Base-by-base conservation (phyloP, 2,888 invertebrate species). In the Stenichneumon culpator region DNA sequence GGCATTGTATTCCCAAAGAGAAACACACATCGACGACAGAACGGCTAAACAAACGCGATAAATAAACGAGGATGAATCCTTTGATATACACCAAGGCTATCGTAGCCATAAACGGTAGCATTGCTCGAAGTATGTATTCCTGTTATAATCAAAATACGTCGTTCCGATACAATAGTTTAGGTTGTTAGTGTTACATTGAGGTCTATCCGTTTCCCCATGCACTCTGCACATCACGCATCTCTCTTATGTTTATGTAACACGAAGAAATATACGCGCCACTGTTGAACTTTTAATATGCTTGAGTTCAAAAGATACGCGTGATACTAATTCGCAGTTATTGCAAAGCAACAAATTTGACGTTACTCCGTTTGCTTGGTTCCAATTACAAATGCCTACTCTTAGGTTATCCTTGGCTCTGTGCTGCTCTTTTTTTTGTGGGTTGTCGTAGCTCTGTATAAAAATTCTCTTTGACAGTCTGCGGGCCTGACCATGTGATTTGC, bases 51-150 rank as follows among this genome's bases (percentile, higher is more conserved):
- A 7, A 63, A 63, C 57, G 28, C 19, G 72, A 79, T 57, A 84
- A 74, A 80, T 52, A 72, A 28, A 50, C 28, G 70, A 74, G 47
- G 73, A 93, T 93, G 93, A 92, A 93, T 87, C 85, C 89, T 63
- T 87, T 93, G 84, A 86, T 93, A 85, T 88, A 90, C 81, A 89
- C 89, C n/a, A 93, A 91, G 87, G 86, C 90, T 36, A 91, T 90
- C 79, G 78, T 89, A 25, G 87, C 88, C 60, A 84, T 89, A n/a
- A 91, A 89, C 65, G 86, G 89, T 69, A 88, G 87, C 87, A 83
- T 90, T 16, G 87, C 91, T 19, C 90, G 89, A 86, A 89, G 93
- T 93, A 90, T 44, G 91, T 90, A 90, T 83, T 78, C 16, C 65
- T 67, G 50, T 57, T 54, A 67, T 60, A 22, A 39, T 79, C 36